Evolutionary conservation across 2,797 vertebrate genomes (phyloP).

Genomic region (Semaprochilodus insignis): DNA sequence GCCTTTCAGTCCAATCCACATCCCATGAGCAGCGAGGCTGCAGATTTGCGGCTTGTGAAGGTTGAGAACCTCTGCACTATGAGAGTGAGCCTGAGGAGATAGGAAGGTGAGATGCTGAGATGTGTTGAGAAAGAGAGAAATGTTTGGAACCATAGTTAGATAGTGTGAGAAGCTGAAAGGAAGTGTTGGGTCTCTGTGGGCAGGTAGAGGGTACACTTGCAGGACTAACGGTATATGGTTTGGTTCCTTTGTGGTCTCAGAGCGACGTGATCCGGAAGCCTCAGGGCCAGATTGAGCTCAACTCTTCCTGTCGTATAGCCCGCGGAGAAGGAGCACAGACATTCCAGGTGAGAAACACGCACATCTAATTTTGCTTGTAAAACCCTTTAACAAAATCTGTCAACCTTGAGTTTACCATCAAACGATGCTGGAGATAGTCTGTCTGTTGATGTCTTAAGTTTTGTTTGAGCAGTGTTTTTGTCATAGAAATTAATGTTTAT

Average conservation of each 20-base stretch:
- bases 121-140: neutral
- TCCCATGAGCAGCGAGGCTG: no score
- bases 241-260: slow-evolving; percentile 71
- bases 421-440: slow-evolving; percentile 32
- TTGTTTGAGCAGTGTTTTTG: slow-evolving; percentile 12
- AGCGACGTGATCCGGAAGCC: slow-evolving; percentile 94
- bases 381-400: slow-evolving; percentile 44
- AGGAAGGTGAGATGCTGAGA: neutral
- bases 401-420: slow-evolving; percentile 38
- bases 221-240: slow-evolving; percentile 40
- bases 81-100: no score
- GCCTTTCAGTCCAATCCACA: no score
- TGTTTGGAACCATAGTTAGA: neutral
- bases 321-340: slow-evolving; percentile 91
- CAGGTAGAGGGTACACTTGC: slow-evolving; percentile 28
- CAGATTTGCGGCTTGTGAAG: no score
- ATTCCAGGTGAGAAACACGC: slow-evolving; percentile 84
- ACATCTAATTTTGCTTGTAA: slow-evolving; percentile 12
- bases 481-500: slow-evolving; percentile 39
- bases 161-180: neutral
- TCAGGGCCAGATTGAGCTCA: slow-evolving; percentile 92
- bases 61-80: no score
- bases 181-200: neutral
- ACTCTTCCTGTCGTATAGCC: slow-evolving; percentile 87
- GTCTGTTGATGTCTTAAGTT: slow-evolving; percentile 32